Conservation (phyloP, 2,113 vertebrate species). For the Benitochromis conjunctus region DNA sequence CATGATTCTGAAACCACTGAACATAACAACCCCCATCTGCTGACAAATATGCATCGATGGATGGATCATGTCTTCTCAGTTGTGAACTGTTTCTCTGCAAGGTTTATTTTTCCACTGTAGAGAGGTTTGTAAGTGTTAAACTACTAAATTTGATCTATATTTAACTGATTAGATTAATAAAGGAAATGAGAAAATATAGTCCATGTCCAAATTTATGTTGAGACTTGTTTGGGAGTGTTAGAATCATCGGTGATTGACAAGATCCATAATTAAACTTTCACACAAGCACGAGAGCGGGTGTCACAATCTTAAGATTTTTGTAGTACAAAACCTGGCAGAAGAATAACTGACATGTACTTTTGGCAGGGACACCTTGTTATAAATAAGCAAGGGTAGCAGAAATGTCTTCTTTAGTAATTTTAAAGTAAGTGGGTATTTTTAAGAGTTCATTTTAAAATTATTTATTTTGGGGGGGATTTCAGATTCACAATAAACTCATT, state of each 20-base stretch:
- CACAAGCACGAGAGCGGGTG: background rate
- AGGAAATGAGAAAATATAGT: background rate
- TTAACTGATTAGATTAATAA: background rate
- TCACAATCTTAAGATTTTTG: background rate
- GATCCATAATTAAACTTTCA: background rate
- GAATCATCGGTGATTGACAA: background rate
- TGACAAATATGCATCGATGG: background rate
- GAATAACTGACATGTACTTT: background rate
- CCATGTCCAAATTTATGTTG: background rate
- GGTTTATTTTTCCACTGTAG: background rate
- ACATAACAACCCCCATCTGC: background rate
- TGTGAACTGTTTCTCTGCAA: background rate
- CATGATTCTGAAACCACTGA: background rate
- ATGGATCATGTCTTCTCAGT: background rate
- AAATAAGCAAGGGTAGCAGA: background rate
- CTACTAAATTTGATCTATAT: background rate
- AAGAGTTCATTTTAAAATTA: background rate
- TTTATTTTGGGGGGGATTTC: background rate
- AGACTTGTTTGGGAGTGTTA: background rate
- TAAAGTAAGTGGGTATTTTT: background rate
- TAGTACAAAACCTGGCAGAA: background rate
- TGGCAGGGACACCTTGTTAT: background rate
- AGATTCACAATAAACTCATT: background rate
- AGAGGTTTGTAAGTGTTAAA: background rate
- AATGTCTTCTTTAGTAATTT: background rate